A percentile compares a stretch with the other conserved stretches of the same genome.
Conservation (phyloP, 1,140 invertebrate species). For the Vanessa tameamea region DNA sequence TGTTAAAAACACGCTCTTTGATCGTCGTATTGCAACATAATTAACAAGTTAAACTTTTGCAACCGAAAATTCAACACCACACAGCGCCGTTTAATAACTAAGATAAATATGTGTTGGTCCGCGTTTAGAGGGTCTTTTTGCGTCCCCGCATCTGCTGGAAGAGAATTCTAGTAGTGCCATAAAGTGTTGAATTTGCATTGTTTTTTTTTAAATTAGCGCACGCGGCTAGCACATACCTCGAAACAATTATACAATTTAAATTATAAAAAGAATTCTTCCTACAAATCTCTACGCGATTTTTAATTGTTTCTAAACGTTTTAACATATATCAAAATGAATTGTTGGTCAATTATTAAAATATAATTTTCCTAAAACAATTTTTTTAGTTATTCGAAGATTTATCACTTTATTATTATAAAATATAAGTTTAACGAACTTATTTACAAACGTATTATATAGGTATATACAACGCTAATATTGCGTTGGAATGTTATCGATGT, state of each 20-base stretch:
- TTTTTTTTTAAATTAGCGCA: slow-evolving; percentile 32
- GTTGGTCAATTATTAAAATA: neutral
- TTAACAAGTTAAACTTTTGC: slow-evolving; percentile 19
- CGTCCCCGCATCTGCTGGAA: slow-evolving; percentile 10
- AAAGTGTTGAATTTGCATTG: slow-evolving; percentile 31
- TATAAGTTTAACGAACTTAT: too few relatives aligned
- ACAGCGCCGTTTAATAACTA: slow-evolving; percentile 22
- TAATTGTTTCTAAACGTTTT: slow-evolving; percentile 10
- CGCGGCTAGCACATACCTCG: neutral
- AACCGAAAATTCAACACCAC: slow-evolving; percentile 6
- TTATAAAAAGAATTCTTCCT: slow-evolving; percentile 4
- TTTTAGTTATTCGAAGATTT: too few relatives aligned
- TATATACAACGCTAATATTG: too few relatives aligned
- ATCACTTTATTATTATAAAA: too few relatives aligned
- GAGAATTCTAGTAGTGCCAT: slow-evolving; percentile 20
- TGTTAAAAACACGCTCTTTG: neutral
- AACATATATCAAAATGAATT: slow-evolving; percentile 16
- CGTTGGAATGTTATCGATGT: too few relatives aligned
- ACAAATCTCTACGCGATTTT: slow-evolving; percentile 23
- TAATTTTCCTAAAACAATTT: too few relatives aligned
- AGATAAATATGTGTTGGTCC: slow-evolving; percentile 24
- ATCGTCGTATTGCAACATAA: slow-evolving; percentile 8
- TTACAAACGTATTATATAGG: too few relatives aligned
- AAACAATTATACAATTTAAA: slow-evolving; percentile 20
- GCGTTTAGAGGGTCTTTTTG: slow-evolving; percentile 20